Base-by-base conservation (phyloP, 2,797 vertebrate genomes). In the Dryobates pubescens region DNA sequence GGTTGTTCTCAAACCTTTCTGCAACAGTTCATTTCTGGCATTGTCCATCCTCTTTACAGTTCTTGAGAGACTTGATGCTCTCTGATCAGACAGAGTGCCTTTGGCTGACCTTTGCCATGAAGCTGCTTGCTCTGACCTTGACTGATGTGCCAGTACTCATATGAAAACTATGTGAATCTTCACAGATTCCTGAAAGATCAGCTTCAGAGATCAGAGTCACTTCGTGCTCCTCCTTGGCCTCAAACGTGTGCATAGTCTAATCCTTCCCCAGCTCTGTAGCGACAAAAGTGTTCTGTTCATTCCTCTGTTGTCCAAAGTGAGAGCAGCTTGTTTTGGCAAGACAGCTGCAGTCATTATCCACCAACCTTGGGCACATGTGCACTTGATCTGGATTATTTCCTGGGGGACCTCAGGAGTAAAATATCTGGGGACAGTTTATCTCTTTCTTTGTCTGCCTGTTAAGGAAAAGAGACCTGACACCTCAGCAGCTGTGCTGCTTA, bases 1-100 rank as follows among this genome's bases (percentile, higher is more conserved):
- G 38, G 45, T 67, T 73, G 38, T 57, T 83, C 80, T 88, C 65
- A 83, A 6, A 89, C 73, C 80, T 96, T 96, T 94, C 91, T 92
- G 95, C 85, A 83, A 61, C 85, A 79, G 54, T 91, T 92, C 74
- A 61, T 86, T 84, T 86, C 85, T 93, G 92, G 92, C 92, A 88
- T 81, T 88, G 43, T 79, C 74, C 2, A 0, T 81, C 71, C 58
- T 71, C 9, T 91, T 89, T 64, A 36, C 36, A 62, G 82, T 80
- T 56, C 73, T 83, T 78, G 45, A 59, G 76, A 93, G 24, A 32
- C 5, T 2, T 78, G 24, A 65, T 89, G 76, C 53, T 75, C 41
- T 83, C 70, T 93, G 34, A 51, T 49, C 70, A 91, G 79, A 63
- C 70, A 73, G n/a, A 89, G 71, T 79, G 76, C 82, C 71, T 91